Percentiles rank a stretch among this genome's conserved stretches.
phyloP scores from a whole-genome alignment of 2,888 invertebrate genomes.

The Zaprionus lineosus region DNA sequence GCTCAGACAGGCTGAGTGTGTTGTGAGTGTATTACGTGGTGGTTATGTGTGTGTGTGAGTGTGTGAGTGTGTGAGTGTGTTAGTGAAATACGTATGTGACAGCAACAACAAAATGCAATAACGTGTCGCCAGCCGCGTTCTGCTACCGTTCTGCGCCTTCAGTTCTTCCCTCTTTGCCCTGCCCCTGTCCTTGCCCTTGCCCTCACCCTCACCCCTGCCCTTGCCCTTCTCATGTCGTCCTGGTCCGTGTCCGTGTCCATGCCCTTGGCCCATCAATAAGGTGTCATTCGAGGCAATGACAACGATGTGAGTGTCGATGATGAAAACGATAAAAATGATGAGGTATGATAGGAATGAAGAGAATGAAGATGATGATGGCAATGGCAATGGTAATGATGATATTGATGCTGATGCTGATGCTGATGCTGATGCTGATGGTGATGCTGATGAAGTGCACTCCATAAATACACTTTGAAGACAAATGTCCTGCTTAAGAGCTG shows the following conservation, averaged over 20 bases:
- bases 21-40: too few species aligned
- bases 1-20: conserved; percentile 57
- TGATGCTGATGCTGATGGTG: conserved; percentile 11
- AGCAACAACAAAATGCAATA: conserved; percentile 69
- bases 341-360: conserved; percentile 9
- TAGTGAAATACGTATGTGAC: too few species aligned
- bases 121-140: conserved; percentile 39
- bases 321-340: conserved; percentile 1
- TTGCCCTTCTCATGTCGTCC: too few species aligned
- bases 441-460: conserved; percentile 55
- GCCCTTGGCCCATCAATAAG: conserved; percentile 32
- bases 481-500: conserved; percentile 22
- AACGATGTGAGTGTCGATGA: conserved; percentile 8
- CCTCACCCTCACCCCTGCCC: not conserved
- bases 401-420: conserved; percentile 1
- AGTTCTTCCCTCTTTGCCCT: not conserved
- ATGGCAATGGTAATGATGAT: conserved; percentile 2
- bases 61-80: conserved; percentile 7
- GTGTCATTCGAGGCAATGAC: conserved; percentile 42
- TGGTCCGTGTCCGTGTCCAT: too few species aligned
- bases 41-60: conserved; percentile 11
- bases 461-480: conserved; percentile 67
- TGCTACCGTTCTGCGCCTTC: conserved; percentile 1
- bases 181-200: conserved; percentile 1
- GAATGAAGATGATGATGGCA: conserved; percentile 9